Base-by-base conservation (phyloP, 2,797 vertebrate species). In the Galaxias olidus region DNA sequence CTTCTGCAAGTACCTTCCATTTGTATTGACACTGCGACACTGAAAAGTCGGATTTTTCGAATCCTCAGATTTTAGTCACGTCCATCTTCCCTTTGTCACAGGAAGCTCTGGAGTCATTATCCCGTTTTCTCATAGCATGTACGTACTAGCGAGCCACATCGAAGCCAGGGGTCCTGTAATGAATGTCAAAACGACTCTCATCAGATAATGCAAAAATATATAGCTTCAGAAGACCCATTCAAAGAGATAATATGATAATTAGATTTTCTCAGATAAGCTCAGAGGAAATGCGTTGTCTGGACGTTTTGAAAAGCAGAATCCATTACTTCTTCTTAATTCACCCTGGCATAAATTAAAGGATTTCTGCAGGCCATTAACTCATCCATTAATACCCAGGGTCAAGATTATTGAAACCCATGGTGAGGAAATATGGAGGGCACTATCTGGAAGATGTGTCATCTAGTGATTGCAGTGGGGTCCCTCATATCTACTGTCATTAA, bases 251-350 rank as follows among this genome's bases (percentile, higher is more conserved):
- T 91, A 90, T 86, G 88, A 90, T 92, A 89, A 93, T 93, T 91
- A 88, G 86, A 93, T 93, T 91, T 30, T 89, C 83, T 85, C 88
- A 84, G 89, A 93, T 92, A 89, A 90, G 89, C 88, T 87, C 85
- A 89, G 86, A 84, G 88, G 88, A 92, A 91, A 92, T 86, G 88
- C 90, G 87, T 87, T 84, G 84, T 89, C 88, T 91, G 86, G 88
- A 84, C 91, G 84, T 89, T 90, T 88, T 89, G 87, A 91, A 89
- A 90, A 88, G 89, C 87, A 87, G 90, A 92, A 93, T 91, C 90
- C 90, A 93, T 93, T 92, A 93, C 87, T 88, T 92, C 76, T 90
- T 89, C 88, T 90, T 91, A 92, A 93, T 92, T 92, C 89, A 90
- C 72, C 86, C 87, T 87, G 86, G 89, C 91, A 93, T 91, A 92